A percentile compares a stretch with the other conserved stretches of the same genome.
Evolutionary conservation across 2,113 vertebrate species (phyloP).

Genomic region (Ctenomys sociabilis): DNA sequence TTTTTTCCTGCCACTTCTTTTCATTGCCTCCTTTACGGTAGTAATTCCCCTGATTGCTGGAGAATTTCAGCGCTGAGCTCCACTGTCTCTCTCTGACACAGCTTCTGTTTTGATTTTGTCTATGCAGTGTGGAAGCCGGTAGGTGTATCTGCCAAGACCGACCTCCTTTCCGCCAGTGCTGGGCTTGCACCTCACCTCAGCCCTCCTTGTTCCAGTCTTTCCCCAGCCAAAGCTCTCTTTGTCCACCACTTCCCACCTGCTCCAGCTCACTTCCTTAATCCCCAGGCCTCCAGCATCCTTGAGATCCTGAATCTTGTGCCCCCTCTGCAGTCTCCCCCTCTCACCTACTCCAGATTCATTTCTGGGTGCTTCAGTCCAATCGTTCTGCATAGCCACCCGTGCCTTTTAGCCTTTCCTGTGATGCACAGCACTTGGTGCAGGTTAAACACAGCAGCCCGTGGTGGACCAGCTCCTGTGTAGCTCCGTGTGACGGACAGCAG

Average conservation of each 20-base stretch:
- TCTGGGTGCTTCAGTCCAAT: background rate
- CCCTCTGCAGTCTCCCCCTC: background rate
- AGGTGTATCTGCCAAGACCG: no score
- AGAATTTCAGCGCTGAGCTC: background rate
- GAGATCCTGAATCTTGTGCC: background rate
- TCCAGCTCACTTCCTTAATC: background rate
- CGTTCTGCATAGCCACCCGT: background rate
- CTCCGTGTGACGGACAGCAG: background rate
- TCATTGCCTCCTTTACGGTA: no score
- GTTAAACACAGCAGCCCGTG: no score
- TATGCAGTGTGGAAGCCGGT: background rate
- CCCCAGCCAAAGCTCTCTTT: background rate
- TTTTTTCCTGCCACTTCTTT: no score
- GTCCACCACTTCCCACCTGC: no score
- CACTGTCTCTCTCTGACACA: background rate
- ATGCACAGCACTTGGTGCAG: no score
- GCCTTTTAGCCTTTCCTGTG: background rate
- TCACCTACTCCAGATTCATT: background rate
- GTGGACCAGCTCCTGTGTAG: background rate
- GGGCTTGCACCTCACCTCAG: background rate
- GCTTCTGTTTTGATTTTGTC: background rate
- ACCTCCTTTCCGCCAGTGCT: background rate
- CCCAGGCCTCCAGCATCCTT: background rate
- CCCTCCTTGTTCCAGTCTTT: no score
- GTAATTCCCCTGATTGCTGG: no score